Conservation (phyloP, 2,797 vertebrate species). For the Rhabdophis nuchalis region DNA sequence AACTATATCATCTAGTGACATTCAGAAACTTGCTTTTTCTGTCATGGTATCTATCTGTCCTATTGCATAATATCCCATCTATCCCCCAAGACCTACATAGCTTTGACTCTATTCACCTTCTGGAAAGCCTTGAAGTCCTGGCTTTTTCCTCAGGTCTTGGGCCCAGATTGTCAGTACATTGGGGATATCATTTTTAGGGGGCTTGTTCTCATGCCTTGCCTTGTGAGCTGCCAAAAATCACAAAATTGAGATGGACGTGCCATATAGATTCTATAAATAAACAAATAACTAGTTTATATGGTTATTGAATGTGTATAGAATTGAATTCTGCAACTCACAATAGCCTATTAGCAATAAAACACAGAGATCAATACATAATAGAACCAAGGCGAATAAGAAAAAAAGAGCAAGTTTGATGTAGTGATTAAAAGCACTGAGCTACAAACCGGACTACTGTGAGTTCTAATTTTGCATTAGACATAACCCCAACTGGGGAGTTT, state of each 20-base stretch:
- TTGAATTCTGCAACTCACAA: neutral
- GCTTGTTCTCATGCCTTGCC: neutral
- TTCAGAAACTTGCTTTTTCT: neutral
- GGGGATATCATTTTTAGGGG: neutral
- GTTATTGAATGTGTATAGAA: neutral
- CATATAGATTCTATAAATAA: neutral
- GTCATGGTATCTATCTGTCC: neutral
- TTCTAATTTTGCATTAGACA: neutral
- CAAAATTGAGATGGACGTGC: neutral
- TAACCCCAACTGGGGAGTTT: neutral
- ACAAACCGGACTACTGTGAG: neutral
- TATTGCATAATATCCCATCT: neutral
- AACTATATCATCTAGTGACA: neutral
- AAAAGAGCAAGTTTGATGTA: neutral
- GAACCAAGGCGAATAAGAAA: neutral
- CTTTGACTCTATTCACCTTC: neutral
- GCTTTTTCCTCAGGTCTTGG: neutral
- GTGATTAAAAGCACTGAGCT: neutral
- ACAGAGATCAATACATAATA: neutral
- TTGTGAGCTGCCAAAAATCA: neutral
- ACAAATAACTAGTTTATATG: neutral
- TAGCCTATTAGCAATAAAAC: neutral
- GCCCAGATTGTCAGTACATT: neutral
- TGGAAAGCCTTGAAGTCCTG: neutral
- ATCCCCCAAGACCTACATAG: neutral